Evolutionary conservation across 2,113 vertebrate genomes (phyloP), one percentile per base, ranked within the genome.

Genomic region (Toxotes jaculatrix): DNA sequence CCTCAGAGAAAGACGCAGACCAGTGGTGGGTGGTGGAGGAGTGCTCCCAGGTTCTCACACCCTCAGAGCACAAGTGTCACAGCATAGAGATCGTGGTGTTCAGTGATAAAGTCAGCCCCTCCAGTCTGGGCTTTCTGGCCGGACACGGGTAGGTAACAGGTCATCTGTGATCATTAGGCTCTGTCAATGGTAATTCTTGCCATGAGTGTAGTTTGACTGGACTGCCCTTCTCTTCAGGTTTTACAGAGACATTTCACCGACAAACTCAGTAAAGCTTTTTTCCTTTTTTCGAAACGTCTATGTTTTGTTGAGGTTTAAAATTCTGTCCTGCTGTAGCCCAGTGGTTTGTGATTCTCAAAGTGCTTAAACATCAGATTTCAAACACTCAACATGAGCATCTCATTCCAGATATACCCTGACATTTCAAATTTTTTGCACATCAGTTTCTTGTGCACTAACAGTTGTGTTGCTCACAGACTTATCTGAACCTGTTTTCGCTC

Each of bases 41-140:
- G 67, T 95, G 95, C 75, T 62, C 60, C 10, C 91, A 93, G 6
- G 78, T 63, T n/a, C 87, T 85, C 42, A 3, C 42, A 1, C 83
- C 62, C 27, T 5, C 51, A 9, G 53, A 72, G 32, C 80, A 51
- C 27, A 94, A 90, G 67, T 94, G 95, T 87, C 82, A 87, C 47
- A 95, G 83, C 74, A 95, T 96, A 7, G 92, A 96, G 79, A 83
- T 96, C 0, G 53, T 94, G 32, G 88, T 96, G 64, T 95, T 92
- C 82, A 96, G 83, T 14, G 96, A 97, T 87, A 96, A 96, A 92
- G 96, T 96, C 88, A 97, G 96, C 84, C 96, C 96, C 21, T 88
- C 94, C 60, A 96, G 95, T 75, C 86, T 95, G 86, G 95, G 95
- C 51, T 96, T 96, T 79, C 86, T 96, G 73, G 95, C 93, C 1